Base-by-base conservation (phyloP, 2,888 invertebrate species). In the Drosophila ezoana region DNA sequence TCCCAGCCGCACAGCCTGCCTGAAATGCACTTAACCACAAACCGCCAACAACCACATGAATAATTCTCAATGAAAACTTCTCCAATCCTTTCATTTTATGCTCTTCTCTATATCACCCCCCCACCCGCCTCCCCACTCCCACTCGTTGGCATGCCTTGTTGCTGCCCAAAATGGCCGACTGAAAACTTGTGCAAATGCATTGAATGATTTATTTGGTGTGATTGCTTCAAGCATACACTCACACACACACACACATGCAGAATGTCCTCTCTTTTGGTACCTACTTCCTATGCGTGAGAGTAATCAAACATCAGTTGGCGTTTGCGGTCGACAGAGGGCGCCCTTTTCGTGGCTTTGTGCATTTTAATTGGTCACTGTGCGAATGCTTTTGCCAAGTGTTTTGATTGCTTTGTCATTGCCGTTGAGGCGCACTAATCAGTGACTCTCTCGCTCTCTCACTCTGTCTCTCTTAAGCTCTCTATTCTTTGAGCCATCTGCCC, bases 201-300 rank as follows among this genome's bases (percentile, higher is more conserved):
- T 85, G 87, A 87, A 85, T 85, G 79, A 85, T 85, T 85, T 85
- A 85, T 85, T 89, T 84, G 84, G 85, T 84, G 89, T 87, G 84
- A 89, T 84, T 84, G 89, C 84, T 72, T 76, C 59, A 70, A 64
- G 68, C 67, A 72, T 65, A 63, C 62, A 69, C 35, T 35, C 64
- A 37, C 66, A 45, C 45, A 52, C 52, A 28, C 41, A 16, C 35
- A 45, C n/a, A n/a, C 16, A 28, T 28, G 16, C 20, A 23, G 16
- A 35, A 33, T 47, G 10, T n/a, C 5, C 35, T 37, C 57, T 23
- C 28, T 14, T 40, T 47, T 33, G 43, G n/a, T 18, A 32, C 23
- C 66, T 48, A 37, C 57, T 23, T 23, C 28, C 40, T 35, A 35
- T 64, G 69, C 54, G 70, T 51, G 70, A 49, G 53, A 44, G 84